Evolutionary conservation across 2,888 invertebrate species (phyloP).

Genomic region (Eupithecia pulchellata): DNA sequence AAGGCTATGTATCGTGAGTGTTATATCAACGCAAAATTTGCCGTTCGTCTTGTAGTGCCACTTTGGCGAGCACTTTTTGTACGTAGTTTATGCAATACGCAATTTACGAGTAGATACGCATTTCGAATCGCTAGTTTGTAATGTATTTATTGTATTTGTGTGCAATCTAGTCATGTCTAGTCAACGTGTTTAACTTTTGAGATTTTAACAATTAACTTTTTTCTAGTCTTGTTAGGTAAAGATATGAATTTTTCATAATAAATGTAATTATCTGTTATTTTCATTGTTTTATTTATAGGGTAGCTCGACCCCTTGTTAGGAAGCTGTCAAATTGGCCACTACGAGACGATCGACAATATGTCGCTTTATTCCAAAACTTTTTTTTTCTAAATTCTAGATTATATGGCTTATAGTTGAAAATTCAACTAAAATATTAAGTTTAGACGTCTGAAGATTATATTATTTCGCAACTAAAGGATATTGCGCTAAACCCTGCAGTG

Average conservation of each 20-base stretch:
- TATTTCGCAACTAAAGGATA: slow-evolving; percentile 13
- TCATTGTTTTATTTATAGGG: slow-evolving; percentile 78
- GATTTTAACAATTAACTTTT: slow-evolving; percentile 48
- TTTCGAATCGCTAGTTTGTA: slow-evolving; percentile 52
- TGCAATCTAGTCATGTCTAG: slow-evolving; percentile 80
- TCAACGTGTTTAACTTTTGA: slow-evolving; percentile 59
- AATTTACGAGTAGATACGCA: slow-evolving; percentile 53
- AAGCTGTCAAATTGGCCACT: slow-evolving; percentile 60
- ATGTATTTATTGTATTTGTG: slow-evolving; percentile 60
- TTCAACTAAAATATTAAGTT: slow-evolving; percentile 26
- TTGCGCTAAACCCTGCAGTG: slow-evolving; percentile 21
- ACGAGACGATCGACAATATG: slow-evolving; percentile 77
- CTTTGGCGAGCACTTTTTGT: slow-evolving; percentile 67
- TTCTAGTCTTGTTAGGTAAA: slow-evolving; percentile 67
- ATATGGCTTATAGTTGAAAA: slow-evolving; percentile 62
- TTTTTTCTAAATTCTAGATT: slow-evolving; percentile 64
- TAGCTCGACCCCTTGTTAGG: slow-evolving; percentile 49
- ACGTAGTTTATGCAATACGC: slow-evolving; percentile 57
- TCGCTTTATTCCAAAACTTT: slow-evolving; percentile 65
- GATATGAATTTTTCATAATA: slow-evolving; percentile 67
- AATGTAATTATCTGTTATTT: slow-evolving; percentile 66
- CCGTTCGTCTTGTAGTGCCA: slow-evolving; percentile 84
- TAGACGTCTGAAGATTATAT: slow-evolving; percentile 13
- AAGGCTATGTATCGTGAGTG: slow-evolving; percentile 74
- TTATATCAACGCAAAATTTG: slow-evolving; percentile 67